phyloP scores from a whole-genome alignment of 2,888 invertebrate genomes.

The Trachelus stipa region DNA sequence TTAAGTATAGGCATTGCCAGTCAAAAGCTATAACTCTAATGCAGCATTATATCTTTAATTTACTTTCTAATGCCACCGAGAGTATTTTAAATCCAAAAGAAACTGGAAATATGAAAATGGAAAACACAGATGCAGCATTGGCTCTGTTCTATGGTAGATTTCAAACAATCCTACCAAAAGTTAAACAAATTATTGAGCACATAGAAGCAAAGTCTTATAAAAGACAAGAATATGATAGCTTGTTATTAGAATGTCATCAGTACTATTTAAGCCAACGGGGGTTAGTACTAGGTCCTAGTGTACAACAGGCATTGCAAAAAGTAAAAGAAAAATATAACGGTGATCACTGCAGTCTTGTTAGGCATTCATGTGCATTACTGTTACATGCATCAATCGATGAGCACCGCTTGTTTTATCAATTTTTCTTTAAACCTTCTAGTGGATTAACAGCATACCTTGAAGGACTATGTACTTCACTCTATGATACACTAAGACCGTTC shows the following conservation, averaged over 20 bases:
- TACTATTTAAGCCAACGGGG: slow-evolving; percentile 83
- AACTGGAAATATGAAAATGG: slow-evolving; percentile 35
- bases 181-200: slow-evolving; percentile 83
- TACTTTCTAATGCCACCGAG: slow-evolving; percentile 83
- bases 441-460: slow-evolving; percentile 83
- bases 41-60: slow-evolving; percentile 81
- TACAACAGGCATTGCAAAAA: slow-evolving; percentile 61
- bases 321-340: slow-evolving; percentile 71
- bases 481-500: slow-evolving; percentile 92
- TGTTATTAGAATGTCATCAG: slow-evolving; percentile 84
- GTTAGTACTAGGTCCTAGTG: slow-evolving; percentile 70
- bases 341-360: slow-evolving; percentile 86
- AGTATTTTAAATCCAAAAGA: slow-evolving; percentile 54
- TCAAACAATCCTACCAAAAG: slow-evolving; percentile 88
- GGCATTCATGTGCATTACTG: slow-evolving; percentile 90
- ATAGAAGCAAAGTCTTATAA: slow-evolving; percentile 82
- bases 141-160: slow-evolving; percentile 95
- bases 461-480: slow-evolving; percentile 86
- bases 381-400: slow-evolving; percentile 96
- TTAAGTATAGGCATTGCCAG: slow-evolving; percentile 87
- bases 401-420: slow-evolving; percentile 89
- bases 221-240: slow-evolving; percentile 80
- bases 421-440: slow-evolving; percentile 79
- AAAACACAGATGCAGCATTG: slow-evolving; percentile 76
- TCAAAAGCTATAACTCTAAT: slow-evolving; percentile 84